Evolutionary conservation across 2,797 vertebrate genomes (phyloP), one percentile per base, ranked within the genome.

Genomic region (Acrossocheilus wenchowensis): DNA sequence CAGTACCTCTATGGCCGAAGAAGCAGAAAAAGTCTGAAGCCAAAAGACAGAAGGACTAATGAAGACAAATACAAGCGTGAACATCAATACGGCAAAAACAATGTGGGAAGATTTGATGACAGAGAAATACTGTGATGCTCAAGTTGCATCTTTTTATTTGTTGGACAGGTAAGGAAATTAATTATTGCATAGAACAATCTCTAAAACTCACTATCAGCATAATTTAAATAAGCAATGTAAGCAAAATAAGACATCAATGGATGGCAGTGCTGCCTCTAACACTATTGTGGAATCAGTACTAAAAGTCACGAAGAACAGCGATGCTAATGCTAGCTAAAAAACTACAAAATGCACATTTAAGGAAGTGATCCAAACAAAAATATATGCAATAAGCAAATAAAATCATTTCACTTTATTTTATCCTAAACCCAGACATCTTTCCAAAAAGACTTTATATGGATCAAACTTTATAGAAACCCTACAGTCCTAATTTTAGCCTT

Each of bases 381-480:
- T 66, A 6, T 66, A 60, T 9, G 14, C 11, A 66, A 34, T 30
- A 66, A 66, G 14, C 62, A 66, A 30, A 34, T 34, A 6, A 34
- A 50, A 26, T 26, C 9, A 45, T 26, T 73, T 14, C 30, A 34
- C 34, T 41, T 43, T 41, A 23, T 62, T 78, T 43, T 9, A 60
- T 48, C 26, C 9, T 81, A 48, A 81, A 43, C 43, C 12, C 4
- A 68, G 43, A 21, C 9, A 80, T 64, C 8, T 64, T 80, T 60
- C 39, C 9, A 41, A 66, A 64, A 45, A 23, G 2, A 23, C n/a
- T 75, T n/a, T 23, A 14, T 74, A 43, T 15, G 3, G 30, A 45
- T 39, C 14, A 39, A 26, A 82, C 90, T 91, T 92, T 92, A 30
- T 30, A 92, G 90, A 82, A 87, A 64, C 89, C 19, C 45, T 68